Evolutionary conservation across 2,797 vertebrate species (phyloP).

Genomic region (Thalassophryne amazonica): DNA sequence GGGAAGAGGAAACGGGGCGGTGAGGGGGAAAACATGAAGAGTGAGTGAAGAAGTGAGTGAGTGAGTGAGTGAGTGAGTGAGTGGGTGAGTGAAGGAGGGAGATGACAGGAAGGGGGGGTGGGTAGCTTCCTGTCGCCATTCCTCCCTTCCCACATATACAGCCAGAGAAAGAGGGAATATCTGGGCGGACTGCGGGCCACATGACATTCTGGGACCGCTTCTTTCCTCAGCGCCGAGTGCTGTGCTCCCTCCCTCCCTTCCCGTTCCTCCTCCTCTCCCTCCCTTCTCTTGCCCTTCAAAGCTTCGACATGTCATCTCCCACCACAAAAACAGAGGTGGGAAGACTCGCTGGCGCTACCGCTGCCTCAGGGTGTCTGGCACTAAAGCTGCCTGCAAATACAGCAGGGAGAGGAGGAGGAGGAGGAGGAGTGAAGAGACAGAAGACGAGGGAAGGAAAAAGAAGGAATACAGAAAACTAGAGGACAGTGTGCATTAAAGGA

Average conservation of each 20-base stretch:
- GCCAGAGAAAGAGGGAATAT: slow-evolving; percentile 60
- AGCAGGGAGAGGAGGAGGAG: slow-evolving; percentile 70
- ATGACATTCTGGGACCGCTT: slow-evolving; percentile 77
- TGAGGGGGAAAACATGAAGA: slow-evolving; percentile 11
- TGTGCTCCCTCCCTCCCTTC: slow-evolving; percentile 67
- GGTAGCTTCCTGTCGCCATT: slow-evolving; percentile 79
- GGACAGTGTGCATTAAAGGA: slow-evolving; percentile 43
- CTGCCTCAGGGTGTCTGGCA: slow-evolving; percentile 88
- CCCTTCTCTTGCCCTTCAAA: slow-evolving; percentile 83
- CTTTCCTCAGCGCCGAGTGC: slow-evolving; percentile 68
- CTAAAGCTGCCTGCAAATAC: slow-evolving; percentile 86
- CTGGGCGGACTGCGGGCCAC: slow-evolving; percentile 80
- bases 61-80: slow-evolving; percentile 44
- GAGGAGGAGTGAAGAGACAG: slow-evolving; percentile 38
- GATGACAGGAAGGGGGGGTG: slow-evolving; percentile 35
- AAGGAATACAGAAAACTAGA: slow-evolving; percentile 44
- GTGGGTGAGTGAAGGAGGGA: slow-evolving; percentile 49
- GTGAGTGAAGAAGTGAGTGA: not conserved
- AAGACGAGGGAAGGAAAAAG: slow-evolving; percentile 42
- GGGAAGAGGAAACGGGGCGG: slow-evolving; percentile 28
- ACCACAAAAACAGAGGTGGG: slow-evolving; percentile 90
- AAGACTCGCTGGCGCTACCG: slow-evolving; percentile 87
- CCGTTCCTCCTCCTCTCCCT: slow-evolving; percentile 65
- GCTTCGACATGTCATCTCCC: slow-evolving; percentile 85
- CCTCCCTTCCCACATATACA: slow-evolving; percentile 82